Base-by-base conservation (phyloP, 2,797 vertebrate species). In the Morelia viridis region DNA sequence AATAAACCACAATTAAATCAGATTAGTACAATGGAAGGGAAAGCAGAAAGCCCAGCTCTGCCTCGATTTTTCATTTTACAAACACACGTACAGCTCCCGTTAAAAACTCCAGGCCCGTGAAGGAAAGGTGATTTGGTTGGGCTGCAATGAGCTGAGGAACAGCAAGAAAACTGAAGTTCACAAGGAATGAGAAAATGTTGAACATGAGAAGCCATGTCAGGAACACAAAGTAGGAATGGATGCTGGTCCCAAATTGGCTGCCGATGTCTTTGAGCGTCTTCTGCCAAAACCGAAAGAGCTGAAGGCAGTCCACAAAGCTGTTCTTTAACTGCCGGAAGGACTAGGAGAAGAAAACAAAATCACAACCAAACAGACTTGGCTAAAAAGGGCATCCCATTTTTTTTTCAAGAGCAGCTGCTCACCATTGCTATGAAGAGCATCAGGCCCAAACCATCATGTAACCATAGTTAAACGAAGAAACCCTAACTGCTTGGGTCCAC, bases 141-240 rank as follows among this genome's bases (percentile, higher is more conserved):
- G 97, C 93, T 58, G 96, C 95, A 6, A 98, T 90, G 0, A 99
- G 97, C 96, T 98, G 98, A 0, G 99, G 99, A 93, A 99, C 94
- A 91, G 98, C 97, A 96, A 99, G 98, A 93, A 99, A 99, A 95
- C 98, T 96, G 92, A 99, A 99, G 97, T 99, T 99, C 96, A 99
- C 94, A 87, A 99, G 91, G 96, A 99, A 98, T 0, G 98, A 98
- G 97, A 99, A 98, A 87, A 99, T 41, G 96, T 99, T 99, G 95
- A 99, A 99, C 96, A 98, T 97, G 93, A 99, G 96, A 84, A 99
- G 97, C 99, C 99, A 99, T 87, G 97, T 98, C 93, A 99, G 97
- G 95, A 99, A 99, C 89, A 97, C 92, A 94, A 99, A 99, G 90
- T 99, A 99, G 91, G 98, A 98, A 89, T 99, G 98, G 87, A 99